Evolutionary conservation across 2,888 invertebrate genomes (phyloP).

Genomic region (Sepioteuthis lessoniana): DNA sequence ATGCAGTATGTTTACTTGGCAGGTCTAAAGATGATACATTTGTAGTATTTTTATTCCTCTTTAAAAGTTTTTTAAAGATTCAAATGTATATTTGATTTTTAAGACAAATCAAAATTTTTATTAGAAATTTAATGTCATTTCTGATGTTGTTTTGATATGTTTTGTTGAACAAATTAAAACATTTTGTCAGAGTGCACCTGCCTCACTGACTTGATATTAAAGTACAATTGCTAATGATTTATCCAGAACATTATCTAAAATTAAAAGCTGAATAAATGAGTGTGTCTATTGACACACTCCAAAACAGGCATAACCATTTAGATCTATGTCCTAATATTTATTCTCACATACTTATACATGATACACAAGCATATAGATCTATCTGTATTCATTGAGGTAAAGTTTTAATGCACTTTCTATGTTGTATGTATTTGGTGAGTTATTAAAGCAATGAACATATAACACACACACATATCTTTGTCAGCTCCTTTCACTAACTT

Average conservation of each 20-base stretch:
- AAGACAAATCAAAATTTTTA: neutral
- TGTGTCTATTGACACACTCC: neutral
- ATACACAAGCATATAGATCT: neutral
- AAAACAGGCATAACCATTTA: neutral
- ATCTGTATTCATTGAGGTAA: neutral
- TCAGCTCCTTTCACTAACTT: conserved; percentile 33
- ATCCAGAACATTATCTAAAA: neutral
- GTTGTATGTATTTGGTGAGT: neutral
- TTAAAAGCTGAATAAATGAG: neutral
- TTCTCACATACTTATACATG: neutral
- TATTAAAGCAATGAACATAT: neutral
- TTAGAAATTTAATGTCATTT: neutral
- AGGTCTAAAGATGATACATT: neutral
- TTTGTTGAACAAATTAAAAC: neutral
- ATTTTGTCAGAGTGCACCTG: neutral
- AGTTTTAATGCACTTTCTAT: neutral
- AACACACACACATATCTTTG: neutral
- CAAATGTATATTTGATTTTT: neutral
- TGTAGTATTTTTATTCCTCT: neutral
- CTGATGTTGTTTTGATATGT: no score
- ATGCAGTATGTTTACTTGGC: neutral
- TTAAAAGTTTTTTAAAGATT: neutral
- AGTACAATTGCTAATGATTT: neutral
- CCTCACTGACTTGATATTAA: neutral
- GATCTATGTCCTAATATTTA: neutral